Conservation (phyloP, 2,113 vertebrate species). For the Lepus europaeus region DNA sequence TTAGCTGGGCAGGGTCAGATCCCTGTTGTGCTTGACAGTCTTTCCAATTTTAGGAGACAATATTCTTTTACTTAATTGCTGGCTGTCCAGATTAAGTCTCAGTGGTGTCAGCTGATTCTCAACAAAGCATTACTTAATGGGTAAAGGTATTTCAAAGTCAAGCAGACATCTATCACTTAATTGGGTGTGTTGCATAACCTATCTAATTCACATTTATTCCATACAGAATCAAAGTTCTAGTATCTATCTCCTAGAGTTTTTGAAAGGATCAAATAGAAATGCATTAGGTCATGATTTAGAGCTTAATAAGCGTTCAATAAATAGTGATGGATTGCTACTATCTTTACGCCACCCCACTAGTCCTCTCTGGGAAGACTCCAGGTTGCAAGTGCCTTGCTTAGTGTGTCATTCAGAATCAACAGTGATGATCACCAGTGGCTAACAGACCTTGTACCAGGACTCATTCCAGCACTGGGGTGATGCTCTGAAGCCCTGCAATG, state of each 20-base stretch:
- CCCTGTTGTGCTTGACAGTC: slow-evolving; percentile 31
- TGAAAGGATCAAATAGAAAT: not conserved
- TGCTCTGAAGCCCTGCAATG: not conserved
- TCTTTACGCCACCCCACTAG: not conserved
- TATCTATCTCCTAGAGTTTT: not conserved
- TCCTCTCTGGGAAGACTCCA: slow-evolving; percentile 34
- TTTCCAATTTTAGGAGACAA: slow-evolving; percentile 53
- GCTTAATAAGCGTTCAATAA: not conserved
- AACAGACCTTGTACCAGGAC: not conserved
- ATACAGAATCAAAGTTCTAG: not conserved
- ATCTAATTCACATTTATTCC: not conserved
- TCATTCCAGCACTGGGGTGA: not conserved
- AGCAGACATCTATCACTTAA: not conserved
- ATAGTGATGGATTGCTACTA: not conserved
- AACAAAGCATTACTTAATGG: slow-evolving; percentile 20
- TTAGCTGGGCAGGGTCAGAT: slow-evolving; percentile 55
- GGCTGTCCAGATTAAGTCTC: not conserved
- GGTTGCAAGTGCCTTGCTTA: not conserved
- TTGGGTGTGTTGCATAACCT: not conserved
- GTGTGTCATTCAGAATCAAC: slow-evolving; percentile 30
- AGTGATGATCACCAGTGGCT: not conserved
- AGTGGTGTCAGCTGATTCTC: not conserved
- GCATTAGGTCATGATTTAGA: not conserved
- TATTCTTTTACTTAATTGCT: not conserved
- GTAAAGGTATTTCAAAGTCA: slow-evolving; percentile 54